These are phyloP conservation scores for Sprattus sprattus DNA, from an alignment of 2,113 vertebrate genomes.

Conservation along the genomic window DNA sequence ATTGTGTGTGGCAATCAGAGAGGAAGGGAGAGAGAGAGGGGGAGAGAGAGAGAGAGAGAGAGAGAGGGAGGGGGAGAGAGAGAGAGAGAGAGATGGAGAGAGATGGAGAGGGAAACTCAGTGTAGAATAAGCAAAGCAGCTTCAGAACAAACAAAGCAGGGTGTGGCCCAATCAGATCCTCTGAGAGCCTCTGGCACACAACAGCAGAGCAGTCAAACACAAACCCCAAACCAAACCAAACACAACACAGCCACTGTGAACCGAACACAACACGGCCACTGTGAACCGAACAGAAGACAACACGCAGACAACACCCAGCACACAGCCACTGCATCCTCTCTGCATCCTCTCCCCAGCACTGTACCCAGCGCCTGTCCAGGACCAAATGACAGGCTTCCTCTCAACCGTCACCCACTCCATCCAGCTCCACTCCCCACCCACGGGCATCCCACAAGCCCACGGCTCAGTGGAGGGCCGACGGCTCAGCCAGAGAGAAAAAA, in stretches of 20 bases:
- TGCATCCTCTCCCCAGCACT: not conserved
- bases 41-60: not conserved
- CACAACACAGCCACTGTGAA: not conserved
- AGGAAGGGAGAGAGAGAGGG: not conserved
- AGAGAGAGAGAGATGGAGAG: not conserved
- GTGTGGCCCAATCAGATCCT: not conserved
- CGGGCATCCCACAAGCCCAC: not conserved
- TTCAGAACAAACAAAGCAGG: not conserved
- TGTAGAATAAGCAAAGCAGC: not conserved
- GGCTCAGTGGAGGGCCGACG: too few relatives aligned
- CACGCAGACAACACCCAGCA: too few relatives aligned
- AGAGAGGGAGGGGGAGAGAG: not conserved
- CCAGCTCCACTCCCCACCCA: not conserved
- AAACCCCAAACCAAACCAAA: not conserved
- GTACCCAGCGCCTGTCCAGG: not conserved
- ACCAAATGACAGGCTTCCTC: not conserved
- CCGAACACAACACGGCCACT: not conserved
- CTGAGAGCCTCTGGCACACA: not conserved
- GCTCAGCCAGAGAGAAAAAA: too few relatives aligned
- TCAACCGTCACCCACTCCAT: not conserved
- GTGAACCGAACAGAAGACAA: not conserved
- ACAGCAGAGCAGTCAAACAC: not conserved
- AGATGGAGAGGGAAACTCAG: not conserved
- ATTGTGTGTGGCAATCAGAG: not conserved
- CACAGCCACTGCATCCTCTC: not conserved